Base-by-base conservation (phyloP, 2,888 invertebrate genomes). In the Yponomeuta sedellus region DNA sequence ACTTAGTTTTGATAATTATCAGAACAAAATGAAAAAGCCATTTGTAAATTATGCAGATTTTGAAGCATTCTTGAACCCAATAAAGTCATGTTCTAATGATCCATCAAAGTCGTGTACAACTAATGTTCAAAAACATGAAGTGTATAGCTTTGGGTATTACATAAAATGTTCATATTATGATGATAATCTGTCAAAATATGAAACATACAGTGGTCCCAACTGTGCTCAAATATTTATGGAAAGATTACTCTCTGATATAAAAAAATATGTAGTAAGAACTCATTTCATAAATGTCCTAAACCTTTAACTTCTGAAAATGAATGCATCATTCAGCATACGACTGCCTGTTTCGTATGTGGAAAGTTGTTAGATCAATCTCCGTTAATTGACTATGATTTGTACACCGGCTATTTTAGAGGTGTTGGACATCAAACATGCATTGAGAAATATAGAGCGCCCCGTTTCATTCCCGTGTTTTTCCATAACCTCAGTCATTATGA, bases 71-170 rank as follows among this genome's bases (percentile, higher is more conserved):
- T 66, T 74, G 63, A 71, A 67, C 11, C 73, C 73, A 39, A 69
- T 74, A 10, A 20, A 70, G 62, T 61, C 68, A 52, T 72, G 69
- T 70, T 56, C 65, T 22, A 71, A 71, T 34, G 67, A 73, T 67
- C 70, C 69, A 22, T 65, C 61, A n/a, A 72, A 69, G 64, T 66
- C 72, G 12, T 69, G 64, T 44, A 73, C 73, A n/a, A 68, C 66
- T n/a, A 74, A 73, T 64, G 64, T 72, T 57, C 69, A 74, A 44
- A 69, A 69, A 71, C 72, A 74, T 68, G 70, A 71, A 59, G 69
- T 69, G 1, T 74, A 74, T 66, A 76, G 75, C 70, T 76, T 75
- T 67, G 74, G 72, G 11, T 75, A 75, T 68, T 75, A 74, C 61
- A 69, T 75, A 11, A 74, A 75, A 68, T 75, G 74, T 70, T 71